phyloP scores from a whole-genome alignment of 2,888 invertebrate species.

The Agrotis ipsilon region DNA sequence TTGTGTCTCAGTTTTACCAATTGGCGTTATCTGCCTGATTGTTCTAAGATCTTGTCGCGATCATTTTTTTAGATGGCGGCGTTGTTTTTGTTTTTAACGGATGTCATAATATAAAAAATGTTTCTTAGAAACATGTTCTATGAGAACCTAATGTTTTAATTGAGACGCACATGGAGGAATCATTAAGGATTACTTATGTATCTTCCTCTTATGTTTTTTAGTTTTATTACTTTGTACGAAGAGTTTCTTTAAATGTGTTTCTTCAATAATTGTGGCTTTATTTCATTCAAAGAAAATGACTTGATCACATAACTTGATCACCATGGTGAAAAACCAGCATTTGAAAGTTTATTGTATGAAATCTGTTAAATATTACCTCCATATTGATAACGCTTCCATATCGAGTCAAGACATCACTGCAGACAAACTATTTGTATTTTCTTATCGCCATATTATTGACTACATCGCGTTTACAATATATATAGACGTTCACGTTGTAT shows the following conservation, averaged over 20 bases:
- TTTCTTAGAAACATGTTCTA: conserved; percentile 39
- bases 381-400: conserved; percentile 3
- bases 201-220: conserved; percentile 7
- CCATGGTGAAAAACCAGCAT: too few relatives aligned
- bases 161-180: conserved; percentile 46
- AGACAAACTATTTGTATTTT: conserved; percentile 25
- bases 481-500: conserved; percentile 36
- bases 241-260: conserved; percentile 19
- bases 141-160: conserved; percentile 49
- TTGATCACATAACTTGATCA: too few relatives aligned
- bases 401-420: not conserved
- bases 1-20: conserved; percentile 49
- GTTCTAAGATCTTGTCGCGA: conserved; percentile 56
- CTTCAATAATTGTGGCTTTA: not conserved
- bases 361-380: not conserved
- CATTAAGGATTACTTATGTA: conserved; percentile 23
- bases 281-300: too few relatives aligned
- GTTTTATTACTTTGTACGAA: conserved; percentile 12
- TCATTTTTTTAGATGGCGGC: conserved; percentile 36
- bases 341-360: not conserved
- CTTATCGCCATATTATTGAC: conserved; percentile 50
- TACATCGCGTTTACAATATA: conserved; percentile 40
- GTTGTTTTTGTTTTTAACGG: conserved; percentile 38
- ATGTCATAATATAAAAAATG: conserved; percentile 46
- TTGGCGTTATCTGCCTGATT: conserved; percentile 50